A percentile compares a stretch with the other conserved stretches of the same genome.
These are phyloP conservation scores for Myotis planiceps DNA, from an alignment of 2,797 vertebrate genomes.

Conservation along the genomic window DNA sequence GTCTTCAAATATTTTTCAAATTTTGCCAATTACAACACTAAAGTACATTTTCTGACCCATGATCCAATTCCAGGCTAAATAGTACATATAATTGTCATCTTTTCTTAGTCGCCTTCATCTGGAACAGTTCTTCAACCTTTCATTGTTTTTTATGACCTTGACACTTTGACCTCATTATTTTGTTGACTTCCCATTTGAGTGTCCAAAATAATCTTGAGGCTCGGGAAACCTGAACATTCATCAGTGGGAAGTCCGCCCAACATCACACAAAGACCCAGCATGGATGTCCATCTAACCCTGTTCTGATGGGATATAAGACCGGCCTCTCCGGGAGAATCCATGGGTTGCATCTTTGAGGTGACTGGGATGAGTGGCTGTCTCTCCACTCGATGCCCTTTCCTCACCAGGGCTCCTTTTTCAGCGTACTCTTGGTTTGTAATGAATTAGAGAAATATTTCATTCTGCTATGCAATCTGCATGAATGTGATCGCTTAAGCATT, in stretches of 20 bases:
- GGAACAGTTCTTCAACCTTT: neutral
- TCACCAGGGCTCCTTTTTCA: neutral
- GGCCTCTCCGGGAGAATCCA: neutral
- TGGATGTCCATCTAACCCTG: neutral
- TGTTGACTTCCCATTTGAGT: neutral
- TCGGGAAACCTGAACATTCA: neutral
- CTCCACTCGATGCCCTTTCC: neutral
- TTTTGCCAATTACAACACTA: neutral
- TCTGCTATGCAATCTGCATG: neutral
- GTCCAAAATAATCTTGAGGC: neutral
- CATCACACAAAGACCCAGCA: neutral
- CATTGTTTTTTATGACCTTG: neutral
- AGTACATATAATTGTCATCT: neutral
- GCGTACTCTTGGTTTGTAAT: neutral
- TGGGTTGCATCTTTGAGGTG: neutral
- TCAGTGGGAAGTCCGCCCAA: neutral
- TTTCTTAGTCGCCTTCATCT: neutral
- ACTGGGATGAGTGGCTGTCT: neutral
- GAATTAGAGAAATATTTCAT: constrained; percentile 37
- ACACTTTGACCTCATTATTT: constrained; percentile 5
- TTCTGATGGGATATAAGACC: neutral
- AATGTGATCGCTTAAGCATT: constrained; percentile 41
- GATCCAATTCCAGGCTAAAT: neutral
- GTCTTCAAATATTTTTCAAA: neutral
- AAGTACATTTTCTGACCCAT: neutral